Percentiles rank a stretch among this genome's conserved stretches.
These are phyloP conservation scores for Oryzias celebensis DNA, from an alignment of 2,113 vertebrate genomes.

Conservation along the genomic window DNA sequence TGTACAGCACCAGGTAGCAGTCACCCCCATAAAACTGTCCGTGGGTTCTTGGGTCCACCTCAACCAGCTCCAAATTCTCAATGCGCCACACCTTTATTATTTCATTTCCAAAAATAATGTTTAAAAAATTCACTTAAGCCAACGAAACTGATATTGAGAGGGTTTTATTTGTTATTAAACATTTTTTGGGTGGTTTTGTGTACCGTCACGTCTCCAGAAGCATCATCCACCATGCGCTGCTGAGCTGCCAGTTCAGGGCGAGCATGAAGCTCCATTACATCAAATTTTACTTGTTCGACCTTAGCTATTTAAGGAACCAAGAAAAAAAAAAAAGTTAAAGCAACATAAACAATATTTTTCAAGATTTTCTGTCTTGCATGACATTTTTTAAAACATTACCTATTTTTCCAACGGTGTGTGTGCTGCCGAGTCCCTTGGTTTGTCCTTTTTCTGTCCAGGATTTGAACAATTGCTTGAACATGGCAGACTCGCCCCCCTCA, in stretches of 20 bases:
- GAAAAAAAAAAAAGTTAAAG: neutral
- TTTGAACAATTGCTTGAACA: slow-evolving; percentile 91
- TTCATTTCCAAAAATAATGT: neutral
- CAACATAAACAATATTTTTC: no score
- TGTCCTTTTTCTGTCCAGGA: slow-evolving; percentile 82
- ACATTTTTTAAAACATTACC: slow-evolving; percentile 66
- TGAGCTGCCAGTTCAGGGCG: slow-evolving; percentile 86
- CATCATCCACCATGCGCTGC: slow-evolving; percentile 89
- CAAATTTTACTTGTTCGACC: slow-evolving; percentile 87
- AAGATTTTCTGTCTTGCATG: neutral
- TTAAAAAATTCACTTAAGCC: neutral
- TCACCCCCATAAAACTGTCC: slow-evolving; percentile 92
- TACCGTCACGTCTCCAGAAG: slow-evolving; percentile 83
- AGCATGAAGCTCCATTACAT: slow-evolving; percentile 84
- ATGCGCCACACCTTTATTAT: slow-evolving; percentile 85
- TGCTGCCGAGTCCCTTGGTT: slow-evolving; percentile 80
- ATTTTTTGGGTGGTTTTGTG: slow-evolving; percentile 3
- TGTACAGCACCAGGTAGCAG: slow-evolving; percentile 88
- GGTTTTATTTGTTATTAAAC: no score
- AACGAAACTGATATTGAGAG: neutral
- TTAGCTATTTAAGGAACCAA: slow-evolving; percentile 75
- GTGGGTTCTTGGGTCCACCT: slow-evolving; percentile 76
- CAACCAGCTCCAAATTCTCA: slow-evolving; percentile 82
- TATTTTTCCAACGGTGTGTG: slow-evolving; percentile 79
- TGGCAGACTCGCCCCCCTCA: slow-evolving; percentile 86